These are phyloP conservation scores for Embidobia sp. DNA, from an alignment of 2,888 invertebrate genomes.

Conservation along the genomic window DNA sequence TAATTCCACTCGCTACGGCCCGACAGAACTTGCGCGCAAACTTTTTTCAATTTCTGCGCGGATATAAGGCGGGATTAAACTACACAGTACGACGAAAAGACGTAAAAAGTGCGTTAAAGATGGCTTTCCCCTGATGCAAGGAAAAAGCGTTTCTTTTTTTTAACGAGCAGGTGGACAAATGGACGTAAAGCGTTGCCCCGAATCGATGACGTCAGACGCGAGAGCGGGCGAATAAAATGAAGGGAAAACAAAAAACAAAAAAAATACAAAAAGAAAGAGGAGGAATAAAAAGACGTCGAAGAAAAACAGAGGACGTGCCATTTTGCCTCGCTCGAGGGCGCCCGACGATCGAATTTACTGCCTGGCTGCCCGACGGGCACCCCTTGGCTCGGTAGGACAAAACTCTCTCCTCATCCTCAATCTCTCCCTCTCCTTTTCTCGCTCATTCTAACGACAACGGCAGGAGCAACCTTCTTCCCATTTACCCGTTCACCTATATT, in stretches of 20 bases:
- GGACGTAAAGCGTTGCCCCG: conserved; percentile 60
- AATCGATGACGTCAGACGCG: conserved; percentile 67
- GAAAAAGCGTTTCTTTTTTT: conserved; percentile 40
- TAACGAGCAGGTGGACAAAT: conserved; percentile 64
- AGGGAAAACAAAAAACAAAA: conserved; percentile 45
- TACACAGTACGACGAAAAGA: conserved; percentile 20
- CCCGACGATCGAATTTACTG: conserved; percentile 75
- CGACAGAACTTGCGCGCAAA: conserved; percentile 20
- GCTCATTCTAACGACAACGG: conserved; percentile 49
- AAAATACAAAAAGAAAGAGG: conserved; percentile 49
- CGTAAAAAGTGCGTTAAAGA: conserved; percentile 50
- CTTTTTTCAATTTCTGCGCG: conserved; percentile 37
- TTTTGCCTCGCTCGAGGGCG: conserved; percentile 72
- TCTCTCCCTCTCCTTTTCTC: conserved; percentile 41
- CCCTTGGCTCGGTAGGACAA: conserved; percentile 67
- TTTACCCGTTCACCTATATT: conserved; percentile 62
- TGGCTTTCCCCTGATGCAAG: conserved; percentile 16
- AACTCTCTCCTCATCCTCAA: conserved; percentile 59
- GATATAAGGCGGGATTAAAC: conserved; percentile 32
- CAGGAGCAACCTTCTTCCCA: conserved; percentile 62
- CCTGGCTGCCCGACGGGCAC: conserved; percentile 72
- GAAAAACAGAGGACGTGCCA: conserved; percentile 71
- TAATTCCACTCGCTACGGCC: conserved; percentile 3
- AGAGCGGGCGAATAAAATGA: conserved; percentile 56
- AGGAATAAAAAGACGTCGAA: conserved; percentile 65